Base-by-base conservation (phyloP, 92 coral and sea anemone species). In the Palythoa grandis region DNA sequence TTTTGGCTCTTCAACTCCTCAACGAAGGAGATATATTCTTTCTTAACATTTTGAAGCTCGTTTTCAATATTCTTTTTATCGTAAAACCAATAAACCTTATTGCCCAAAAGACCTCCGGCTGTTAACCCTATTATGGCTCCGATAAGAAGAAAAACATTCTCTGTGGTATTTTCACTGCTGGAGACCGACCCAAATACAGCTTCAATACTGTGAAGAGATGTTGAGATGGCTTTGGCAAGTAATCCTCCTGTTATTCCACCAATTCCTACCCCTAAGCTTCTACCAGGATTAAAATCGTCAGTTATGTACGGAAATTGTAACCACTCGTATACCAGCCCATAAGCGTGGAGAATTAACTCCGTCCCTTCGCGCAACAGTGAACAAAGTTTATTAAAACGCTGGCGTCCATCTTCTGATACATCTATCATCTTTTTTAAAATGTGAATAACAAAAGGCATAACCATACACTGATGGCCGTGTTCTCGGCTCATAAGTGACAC, bases 211-310 rank as follows among this genome's bases (percentile, higher is more conserved):
- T 5, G 73, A 50, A 75, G 63, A 22, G 39, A 20, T 20, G 50
- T n/a, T 23, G 19, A 52, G 10, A 75, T 20, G 39, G 60, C 48
- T 77, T 19, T 58, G n/a, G 66, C 82, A 13, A 77, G 23, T 8
- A 77, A 19, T 35, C 69, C 82, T 4, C 82, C 82, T 22, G 61
- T 57, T 57, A 77, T 77, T 24, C 82, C 82, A 7, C 82, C 82
- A 20, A 77, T 43, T 24, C 82, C 70, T 15, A 77, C 22, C 1
- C 82, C 82, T 25, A 77, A 20, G 25, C 69, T 54, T 29, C 25
- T 56, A 0, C 82, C 82, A 37, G 69, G 82, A 16, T 77, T 77
- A 25, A 77, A 57, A 54, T 19, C 40, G 22, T 56, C 68, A 0
- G 82, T 77, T 38, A 16, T 54, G 13, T 38, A 77, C 17, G 82